Evolutionary conservation across 1,140 invertebrate genomes (phyloP).

Genomic region (Caenorhabditis tropicalis): DNA sequence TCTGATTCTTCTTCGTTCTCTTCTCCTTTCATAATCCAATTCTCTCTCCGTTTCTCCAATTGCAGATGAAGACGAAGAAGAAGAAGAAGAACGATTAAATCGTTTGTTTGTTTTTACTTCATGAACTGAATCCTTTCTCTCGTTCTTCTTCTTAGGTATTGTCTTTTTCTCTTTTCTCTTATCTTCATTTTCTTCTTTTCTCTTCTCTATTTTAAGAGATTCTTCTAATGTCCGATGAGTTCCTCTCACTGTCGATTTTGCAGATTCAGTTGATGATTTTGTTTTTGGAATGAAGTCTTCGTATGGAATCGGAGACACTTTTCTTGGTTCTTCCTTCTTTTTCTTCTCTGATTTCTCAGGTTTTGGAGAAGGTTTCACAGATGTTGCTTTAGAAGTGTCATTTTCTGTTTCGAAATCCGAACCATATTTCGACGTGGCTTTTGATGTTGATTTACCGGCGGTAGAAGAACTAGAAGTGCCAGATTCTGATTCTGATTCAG

Average conservation of each 20-base stretch:
- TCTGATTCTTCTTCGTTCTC: neutral
- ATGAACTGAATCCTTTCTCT: too few species aligned
- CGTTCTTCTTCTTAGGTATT: neutral
- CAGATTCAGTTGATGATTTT: neutral
- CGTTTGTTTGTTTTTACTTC: neutral
- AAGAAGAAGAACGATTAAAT: neutral
- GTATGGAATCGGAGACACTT: neutral
- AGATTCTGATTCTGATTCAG: neutral
- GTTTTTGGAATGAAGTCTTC: neutral
- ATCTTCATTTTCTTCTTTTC: neutral
- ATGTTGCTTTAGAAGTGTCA: neutral
- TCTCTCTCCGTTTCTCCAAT: neutral
- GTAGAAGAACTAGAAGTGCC: neutral
- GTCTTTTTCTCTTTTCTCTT: neutral
- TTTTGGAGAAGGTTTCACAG: neutral
- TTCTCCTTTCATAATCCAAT: neutral
- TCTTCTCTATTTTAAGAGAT: neutral
- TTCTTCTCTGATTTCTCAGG: neutral
- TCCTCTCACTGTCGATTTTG: slow-evolving; percentile 4
- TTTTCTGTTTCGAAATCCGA: neutral
- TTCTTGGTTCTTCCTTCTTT: neutral
- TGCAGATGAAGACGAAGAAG: neutral
- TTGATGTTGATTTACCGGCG: neutral
- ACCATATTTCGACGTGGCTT: neutral
- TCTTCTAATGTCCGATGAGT: neutral